These are phyloP conservation scores for Pygoscelis antarcticus DNA, from an alignment of 2,113 vertebrate species.

Conservation along the genomic window DNA sequence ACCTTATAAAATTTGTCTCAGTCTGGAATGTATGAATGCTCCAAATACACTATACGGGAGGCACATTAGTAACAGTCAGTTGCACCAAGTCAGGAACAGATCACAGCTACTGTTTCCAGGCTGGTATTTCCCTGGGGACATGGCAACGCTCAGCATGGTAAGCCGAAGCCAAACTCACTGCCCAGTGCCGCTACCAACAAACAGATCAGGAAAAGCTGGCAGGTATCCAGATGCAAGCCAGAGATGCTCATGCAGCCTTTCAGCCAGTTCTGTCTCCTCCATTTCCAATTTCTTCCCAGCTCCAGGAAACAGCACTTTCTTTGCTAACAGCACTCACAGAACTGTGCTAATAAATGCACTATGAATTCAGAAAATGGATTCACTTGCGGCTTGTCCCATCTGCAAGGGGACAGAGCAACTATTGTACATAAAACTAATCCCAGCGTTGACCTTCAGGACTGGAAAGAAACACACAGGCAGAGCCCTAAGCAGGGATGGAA, in stretches of 20 bases:
- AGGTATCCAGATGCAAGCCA: background rate
- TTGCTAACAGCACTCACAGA: background rate
- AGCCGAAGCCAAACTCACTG: background rate
- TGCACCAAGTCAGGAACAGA: background rate
- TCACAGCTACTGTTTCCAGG: background rate
- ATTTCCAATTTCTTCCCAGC: background rate
- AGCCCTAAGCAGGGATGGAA: background rate
- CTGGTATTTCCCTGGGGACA: background rate
- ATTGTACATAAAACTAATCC: background rate
- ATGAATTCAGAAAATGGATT: background rate
- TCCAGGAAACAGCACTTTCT: background rate
- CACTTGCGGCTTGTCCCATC: background rate
- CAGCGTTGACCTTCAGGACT: background rate
- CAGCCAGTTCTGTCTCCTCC: background rate
- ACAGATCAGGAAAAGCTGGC: background rate
- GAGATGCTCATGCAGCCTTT: background rate
- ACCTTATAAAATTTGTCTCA: background rate
- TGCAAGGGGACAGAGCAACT: background rate
- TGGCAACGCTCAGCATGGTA: fast-evolving
- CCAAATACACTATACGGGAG: background rate
- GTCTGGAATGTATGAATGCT: background rate
- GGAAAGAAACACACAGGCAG: background rate
- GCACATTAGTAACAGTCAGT: background rate
- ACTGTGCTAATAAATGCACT: background rate
- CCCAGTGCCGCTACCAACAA: background rate